Base-by-base conservation (phyloP, 2,888 invertebrate species). In the Timema podura region DNA sequence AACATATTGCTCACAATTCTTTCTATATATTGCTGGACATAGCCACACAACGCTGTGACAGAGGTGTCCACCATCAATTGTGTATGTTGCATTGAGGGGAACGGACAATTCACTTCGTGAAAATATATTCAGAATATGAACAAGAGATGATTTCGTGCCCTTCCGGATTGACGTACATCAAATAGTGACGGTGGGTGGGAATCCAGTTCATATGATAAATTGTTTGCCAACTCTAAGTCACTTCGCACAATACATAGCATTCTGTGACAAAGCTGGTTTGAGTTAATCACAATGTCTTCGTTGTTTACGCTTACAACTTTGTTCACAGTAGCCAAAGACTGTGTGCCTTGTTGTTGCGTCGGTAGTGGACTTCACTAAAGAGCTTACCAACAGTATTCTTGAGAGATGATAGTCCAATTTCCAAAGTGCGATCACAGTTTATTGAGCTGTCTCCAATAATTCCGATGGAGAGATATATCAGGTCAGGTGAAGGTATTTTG, bases 101-200 rank as follows among this genome's bases (percentile, higher is more conserved):
- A 61, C 6, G 10, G 61, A 61, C 30, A 15, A 15, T 10, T 61
- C 44, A 6, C 30, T 61, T 16, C 1, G 7, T 13, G 61, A 16
- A 30, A 61, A 61, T 61, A 8, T 45, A 61, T 61, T 45, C 5
- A 61, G 61, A 13, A 61, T 5, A 61, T 61, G 61, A 44, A 61
- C 61, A 16, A 61, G 61, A 61, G 61, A 61, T 6, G 61, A 61
- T 13, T 61, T 61, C 16, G 61, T 61, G 16, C 61, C 61, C 13
- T 61, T 61, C 30, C 61, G 16, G 11, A 61, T 61, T 10, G 61
- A 15, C 13, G 45, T 45, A 61, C 13, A 61, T 15, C 16, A 61
- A 61, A 61, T 45, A 61, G 61, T 13, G 61, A 61, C 45, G 16
- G 16, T 61, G 61, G 61, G 13, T 13, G 61, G 45, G 61, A 30